Percentiles rank a stretch among this genome's conserved stretches.
Conservation (phyloP, 2,888 invertebrate species). For the Helicoverpa assulta region DNA sequence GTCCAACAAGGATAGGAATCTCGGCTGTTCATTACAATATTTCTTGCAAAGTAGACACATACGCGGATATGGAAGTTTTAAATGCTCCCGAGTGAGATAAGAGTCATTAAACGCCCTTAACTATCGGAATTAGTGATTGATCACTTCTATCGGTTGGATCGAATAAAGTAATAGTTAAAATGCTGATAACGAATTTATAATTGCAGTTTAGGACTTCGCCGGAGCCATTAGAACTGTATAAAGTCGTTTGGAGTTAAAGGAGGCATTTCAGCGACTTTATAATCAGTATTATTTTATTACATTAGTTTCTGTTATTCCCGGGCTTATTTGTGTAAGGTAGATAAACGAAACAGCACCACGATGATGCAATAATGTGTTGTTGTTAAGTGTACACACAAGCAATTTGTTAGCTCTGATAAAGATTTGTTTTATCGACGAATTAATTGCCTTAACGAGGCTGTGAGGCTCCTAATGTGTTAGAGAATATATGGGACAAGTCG, state of each 20-base stretch:
- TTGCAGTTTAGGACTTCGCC: conserved; percentile 57
- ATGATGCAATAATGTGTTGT: conserved; percentile 3
- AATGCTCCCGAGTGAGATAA: conserved; percentile 42
- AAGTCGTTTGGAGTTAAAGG: conserved; percentile 30
- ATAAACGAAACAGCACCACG: conserved; percentile 21
- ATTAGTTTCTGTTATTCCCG: conserved; percentile 11
- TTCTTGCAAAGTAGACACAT: conserved; percentile 4
- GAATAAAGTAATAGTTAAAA: conserved; percentile 53
- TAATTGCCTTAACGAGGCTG: conserved; percentile 56
- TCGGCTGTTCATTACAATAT: conserved; percentile 26
- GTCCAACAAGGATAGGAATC: conserved; percentile 15
- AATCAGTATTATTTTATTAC: conserved; percentile 24
- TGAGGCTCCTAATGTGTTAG: conserved; percentile 43
- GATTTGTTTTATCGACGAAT: conserved; percentile 52
- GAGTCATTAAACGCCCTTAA: conserved; percentile 32
- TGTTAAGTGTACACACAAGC: conserved; percentile 34
- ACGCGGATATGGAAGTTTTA: conserved; percentile 17
- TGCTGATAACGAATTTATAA: conserved; percentile 62
- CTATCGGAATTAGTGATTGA: conserved; percentile 40
- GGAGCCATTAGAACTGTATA: conserved; percentile 51
- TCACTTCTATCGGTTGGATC: conserved; percentile 43
- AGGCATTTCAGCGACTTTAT: conserved; percentile 31
- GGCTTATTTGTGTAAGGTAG: conserved; percentile 27
- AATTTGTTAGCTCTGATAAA: conserved; percentile 50
- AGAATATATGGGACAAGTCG: conserved; percentile 19